Evolutionary conservation across 2,888 invertebrate genomes (phyloP), one percentile per base, ranked within the genome.

Genomic region (Pristionchus fissidentatus): DNA sequence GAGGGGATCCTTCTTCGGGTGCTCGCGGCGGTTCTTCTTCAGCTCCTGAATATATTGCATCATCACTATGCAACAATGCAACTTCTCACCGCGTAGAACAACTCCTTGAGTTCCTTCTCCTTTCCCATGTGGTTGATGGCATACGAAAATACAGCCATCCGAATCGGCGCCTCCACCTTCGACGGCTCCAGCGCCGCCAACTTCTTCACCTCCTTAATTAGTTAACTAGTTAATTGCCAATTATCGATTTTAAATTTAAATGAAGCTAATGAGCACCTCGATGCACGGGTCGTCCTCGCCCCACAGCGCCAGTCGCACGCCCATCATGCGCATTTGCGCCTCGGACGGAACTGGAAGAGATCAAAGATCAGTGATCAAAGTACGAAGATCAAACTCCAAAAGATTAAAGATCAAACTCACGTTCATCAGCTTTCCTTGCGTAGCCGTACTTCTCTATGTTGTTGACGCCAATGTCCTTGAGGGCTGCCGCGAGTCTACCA

Each of bases 351-450:
- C 62, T 62, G 62, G 1, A 62, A 57, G 13, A 57, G 57, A 57
- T 29, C 29, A 32, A 62, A 32, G 29, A 62, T 62, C 62, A 32
- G 19, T 0, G 29, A 57, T 62, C 29, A 3, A 26, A 5, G n/a
- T 0, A 10, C n/a, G 13, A 10, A 26, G 29, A 57, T 0, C 10
- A 57, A 10, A 62, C 62, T 35, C 35, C 57, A 10, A 32, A 19
- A 62, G 62, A 62, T 62, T 35, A 62, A 32, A 62, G 62, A 32
- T 62, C 62, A 62, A 60, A 15, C n/a, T n/a, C n/a, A n/a, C n/a
- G n/a, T n/a, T n/a, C n/a, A n/a, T n/a, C n/a, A n/a, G n/a, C n/a
- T n/a, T n/a, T n/a, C n/a, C n/a, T n/a, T n/a, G n/a, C n/a, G n/a
- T n/a, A n/a, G n/a, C n/a, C n/a, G n/a, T n/a, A n/a, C n/a, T n/a